Evolutionary conservation across 2,888 invertebrate genomes (phyloP).

Genomic region (Caradrina clavipalpis): DNA sequence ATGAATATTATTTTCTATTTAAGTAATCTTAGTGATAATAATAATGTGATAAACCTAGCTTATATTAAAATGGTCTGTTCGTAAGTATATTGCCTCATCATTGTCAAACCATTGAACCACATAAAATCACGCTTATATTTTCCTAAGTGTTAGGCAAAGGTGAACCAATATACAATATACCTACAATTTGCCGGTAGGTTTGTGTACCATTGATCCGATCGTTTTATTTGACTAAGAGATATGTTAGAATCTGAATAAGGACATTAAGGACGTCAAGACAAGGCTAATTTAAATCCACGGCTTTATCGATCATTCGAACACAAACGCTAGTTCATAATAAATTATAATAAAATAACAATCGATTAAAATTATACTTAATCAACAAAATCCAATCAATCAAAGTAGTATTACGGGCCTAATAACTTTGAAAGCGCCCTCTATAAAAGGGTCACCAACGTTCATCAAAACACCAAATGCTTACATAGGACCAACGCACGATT

Average conservation of each 20-base stretch:
- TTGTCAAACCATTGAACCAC: too few species aligned
- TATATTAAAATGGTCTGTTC: neutral
- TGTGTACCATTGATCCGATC: too few species aligned
- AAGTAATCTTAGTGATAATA: neutral
- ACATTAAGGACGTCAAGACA: too few species aligned
- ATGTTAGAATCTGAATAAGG: too few species aligned
- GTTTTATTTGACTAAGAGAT: too few species aligned
- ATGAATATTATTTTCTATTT: neutral
- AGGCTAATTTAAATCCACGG: too few species aligned
- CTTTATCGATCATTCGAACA: too few species aligned
- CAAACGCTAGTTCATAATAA: too few species aligned
- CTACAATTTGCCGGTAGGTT: too few species aligned
- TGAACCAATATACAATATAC: too few species aligned
- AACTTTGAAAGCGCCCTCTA: neutral
- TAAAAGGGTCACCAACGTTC: slow-evolving; percentile 11
- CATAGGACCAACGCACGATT: slow-evolving; percentile 46
- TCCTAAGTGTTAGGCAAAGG: too few species aligned
- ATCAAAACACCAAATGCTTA: slow-evolving; percentile 41
- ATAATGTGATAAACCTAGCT: neutral
- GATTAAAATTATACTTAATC: neutral
- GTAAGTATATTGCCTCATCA: neutral
- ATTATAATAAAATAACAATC: neutral
- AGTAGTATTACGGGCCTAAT: neutral
- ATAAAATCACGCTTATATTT: too few species aligned
- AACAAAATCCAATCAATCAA: neutral